Percentiles rank a stretch among this genome's conserved stretches.
Evolutionary conservation across 1,140 invertebrate genomes (phyloP).

Genomic region (Bicyclus anynana): DNA sequence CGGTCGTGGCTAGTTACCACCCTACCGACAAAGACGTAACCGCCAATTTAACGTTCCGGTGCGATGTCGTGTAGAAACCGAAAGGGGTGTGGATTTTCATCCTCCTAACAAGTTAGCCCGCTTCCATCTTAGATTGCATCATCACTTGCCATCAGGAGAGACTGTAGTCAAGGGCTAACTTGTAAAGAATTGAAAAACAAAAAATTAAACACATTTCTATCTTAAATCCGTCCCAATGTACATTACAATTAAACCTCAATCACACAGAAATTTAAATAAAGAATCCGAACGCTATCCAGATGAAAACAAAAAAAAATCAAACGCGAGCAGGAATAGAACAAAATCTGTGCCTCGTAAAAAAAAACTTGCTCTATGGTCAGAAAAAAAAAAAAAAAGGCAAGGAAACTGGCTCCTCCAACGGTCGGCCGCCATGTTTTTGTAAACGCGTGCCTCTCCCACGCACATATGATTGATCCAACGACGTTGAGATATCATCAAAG

Average conservation of each 20-base stretch:
- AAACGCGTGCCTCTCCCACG: constrained; percentile 21
- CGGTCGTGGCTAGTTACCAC: too few species aligned
- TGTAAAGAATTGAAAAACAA: too few species aligned
- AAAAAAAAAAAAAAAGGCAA: constrained; percentile 22
- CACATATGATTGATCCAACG: constrained; percentile 6
- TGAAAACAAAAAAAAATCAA: constrained; percentile 10
- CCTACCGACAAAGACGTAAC: too few species aligned
- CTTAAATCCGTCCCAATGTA: neutral
- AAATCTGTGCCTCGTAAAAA: constrained; percentile 8
- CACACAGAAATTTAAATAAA: neutral
- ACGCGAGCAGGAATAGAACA: constrained; percentile 14
- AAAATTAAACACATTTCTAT: neutral
- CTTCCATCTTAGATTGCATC: too few species aligned
- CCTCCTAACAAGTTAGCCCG: too few species aligned
- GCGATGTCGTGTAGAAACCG: too few species aligned
- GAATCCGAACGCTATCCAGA: neutral
- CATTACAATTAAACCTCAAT: neutral
- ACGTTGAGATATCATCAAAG: neutral
- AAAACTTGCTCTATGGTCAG: constrained; percentile 24
- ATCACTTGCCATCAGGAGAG: too few species aligned
- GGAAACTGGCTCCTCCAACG: constrained; percentile 24
- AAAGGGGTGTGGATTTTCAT: too few species aligned
- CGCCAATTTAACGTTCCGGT: too few species aligned
- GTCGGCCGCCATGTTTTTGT: constrained; percentile 13
- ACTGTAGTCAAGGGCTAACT: too few species aligned